Evolutionary conservation across 2,113 vertebrate species (phyloP), one percentile per base, ranked within the genome.

Genomic region (Monopterus albus): DNA sequence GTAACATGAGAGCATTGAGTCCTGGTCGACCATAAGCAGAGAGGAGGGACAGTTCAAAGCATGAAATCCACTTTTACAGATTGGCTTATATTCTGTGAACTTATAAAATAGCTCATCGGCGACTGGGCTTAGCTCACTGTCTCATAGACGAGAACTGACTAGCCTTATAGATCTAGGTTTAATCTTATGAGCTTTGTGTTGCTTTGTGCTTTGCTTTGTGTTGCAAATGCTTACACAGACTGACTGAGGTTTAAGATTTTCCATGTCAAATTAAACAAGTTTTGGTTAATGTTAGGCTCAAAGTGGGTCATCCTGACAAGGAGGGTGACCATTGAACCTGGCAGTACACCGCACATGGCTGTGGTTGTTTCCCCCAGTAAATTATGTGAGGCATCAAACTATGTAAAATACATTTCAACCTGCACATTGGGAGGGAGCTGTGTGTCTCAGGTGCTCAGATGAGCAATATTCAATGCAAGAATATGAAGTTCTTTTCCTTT

Each of bases 331-430:
- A 40, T 15, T 7, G 33, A 43, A 57, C 20, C 35, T 50, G 49
- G 75, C 49, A 43, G 45, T 35, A 8, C 4, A 36, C 29, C 45
- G 13, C 58, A 26, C 68, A 21, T 23, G 17, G 80, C 88, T 83
- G 81, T 60, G 77, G 53, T 73, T 81, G 85, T 89, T 82, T 82
- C 60, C 68, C 81, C 65, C 60, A 77, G 85, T 88, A 53, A 86
- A 65, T 28, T 15, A 15, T 18, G 57, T 17, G 35, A 72, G 39
- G 47, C 72, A 62, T 90, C 79, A 85, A 52, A 7, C 69, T 75
- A 79, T 72, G 72, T 66, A 71, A 67, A 81, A 64, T 76, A 72
- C 79, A 72, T 84, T 71, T 82, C 42, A 62, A 52, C 74, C 46
- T 10, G 10, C 2, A 12, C 47, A 39, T 64, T 35, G 60, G 29